These are phyloP conservation scores for Tenthredo amoena DNA, from an alignment of 2,888 invertebrate species.

Conservation along the genomic window DNA sequence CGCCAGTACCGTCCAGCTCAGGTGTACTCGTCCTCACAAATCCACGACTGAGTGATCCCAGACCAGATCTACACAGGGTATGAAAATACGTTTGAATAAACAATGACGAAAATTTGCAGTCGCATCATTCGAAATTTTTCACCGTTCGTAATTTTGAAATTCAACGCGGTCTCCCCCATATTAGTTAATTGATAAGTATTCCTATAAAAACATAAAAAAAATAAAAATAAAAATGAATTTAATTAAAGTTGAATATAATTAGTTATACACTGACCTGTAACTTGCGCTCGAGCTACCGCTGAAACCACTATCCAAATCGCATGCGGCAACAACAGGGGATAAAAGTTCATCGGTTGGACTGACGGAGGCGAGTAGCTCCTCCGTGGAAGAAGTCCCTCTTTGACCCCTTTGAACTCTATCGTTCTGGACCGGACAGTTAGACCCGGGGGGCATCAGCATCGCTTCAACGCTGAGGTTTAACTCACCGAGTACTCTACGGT, in stretches of 20 bases:
- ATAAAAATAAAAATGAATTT: not conserved
- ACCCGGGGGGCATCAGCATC: constrained; percentile 92
- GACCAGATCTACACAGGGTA: constrained; percentile 68
- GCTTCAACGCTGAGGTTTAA: constrained; percentile 93
- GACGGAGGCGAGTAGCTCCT: constrained; percentile 83
- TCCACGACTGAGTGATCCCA: constrained; percentile 73
- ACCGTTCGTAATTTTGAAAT: too few species aligned
- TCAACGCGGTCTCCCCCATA: too few species aligned
- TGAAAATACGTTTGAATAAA: too few species aligned
- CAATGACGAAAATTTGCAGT: too few species aligned
- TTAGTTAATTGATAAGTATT: too few species aligned
- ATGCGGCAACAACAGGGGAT: constrained; percentile 84
- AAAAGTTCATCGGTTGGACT: constrained; percentile 87
- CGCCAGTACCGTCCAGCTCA: constrained; percentile 59
- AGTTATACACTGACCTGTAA: constrained; percentile 78
- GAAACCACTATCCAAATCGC: constrained; percentile 90
- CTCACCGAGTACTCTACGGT: constrained; percentile 91
- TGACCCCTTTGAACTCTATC: constrained; percentile 83
- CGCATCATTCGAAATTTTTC: too few species aligned
- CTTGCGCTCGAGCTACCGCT: constrained; percentile 92
- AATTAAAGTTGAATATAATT: constrained; percentile 1
- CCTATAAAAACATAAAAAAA: not conserved
- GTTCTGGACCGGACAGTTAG: constrained; percentile 78
- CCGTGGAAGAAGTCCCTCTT: constrained; percentile 82
- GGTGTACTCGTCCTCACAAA: constrained; percentile 67